Evolutionary conservation across 1,140 invertebrate species (phyloP).

Genomic region (Steinernema khuongi): DNA sequence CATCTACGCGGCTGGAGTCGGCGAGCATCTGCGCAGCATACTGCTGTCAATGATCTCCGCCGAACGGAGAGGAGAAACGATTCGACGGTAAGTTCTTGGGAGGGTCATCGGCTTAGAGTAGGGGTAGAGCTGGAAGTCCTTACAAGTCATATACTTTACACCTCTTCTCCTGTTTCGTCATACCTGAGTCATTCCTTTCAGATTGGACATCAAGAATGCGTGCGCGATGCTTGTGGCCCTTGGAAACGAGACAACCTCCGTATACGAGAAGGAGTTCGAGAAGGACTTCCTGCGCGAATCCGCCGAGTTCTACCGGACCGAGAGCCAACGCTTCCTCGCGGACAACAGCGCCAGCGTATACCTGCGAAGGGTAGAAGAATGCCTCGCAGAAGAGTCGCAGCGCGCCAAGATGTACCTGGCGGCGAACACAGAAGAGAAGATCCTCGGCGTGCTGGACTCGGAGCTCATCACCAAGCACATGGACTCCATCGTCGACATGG

Average conservation of each 20-base stretch:
- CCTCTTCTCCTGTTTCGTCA: no score
- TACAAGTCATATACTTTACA: no score
- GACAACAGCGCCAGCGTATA: slow-evolving; percentile 98
- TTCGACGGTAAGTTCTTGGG: background rate
- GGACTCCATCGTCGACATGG: slow-evolving; percentile 99
- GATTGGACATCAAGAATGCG: background rate
- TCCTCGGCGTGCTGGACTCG: slow-evolving; percentile 89
- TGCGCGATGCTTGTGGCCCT: background rate
- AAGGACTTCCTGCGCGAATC: slow-evolving; percentile 92
- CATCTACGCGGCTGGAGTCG: background rate
- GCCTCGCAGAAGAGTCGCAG: slow-evolving; percentile 94
- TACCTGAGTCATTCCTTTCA: no score
- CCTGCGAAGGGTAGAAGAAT: slow-evolving; percentile 93
- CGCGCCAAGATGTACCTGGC: slow-evolving; percentile 95
- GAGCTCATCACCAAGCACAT: slow-evolving; percentile 97
- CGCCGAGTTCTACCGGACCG: slow-evolving; percentile 94
- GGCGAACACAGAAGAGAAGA: slow-evolving; percentile 85
- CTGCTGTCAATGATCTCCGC: background rate
- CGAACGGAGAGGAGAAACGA: background rate
- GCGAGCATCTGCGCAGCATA: background rate
- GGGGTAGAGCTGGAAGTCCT: no score
- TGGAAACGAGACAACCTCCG: no score
- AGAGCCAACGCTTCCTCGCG: slow-evolving; percentile 95
- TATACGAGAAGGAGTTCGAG: slow-evolving; percentile 99
- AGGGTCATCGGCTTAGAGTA: background rate